A percentile compares a stretch with the other conserved stretches of the same genome.
Evolutionary conservation across 1,140 invertebrate species (phyloP).

Genomic region (Triops cancriformis): DNA sequence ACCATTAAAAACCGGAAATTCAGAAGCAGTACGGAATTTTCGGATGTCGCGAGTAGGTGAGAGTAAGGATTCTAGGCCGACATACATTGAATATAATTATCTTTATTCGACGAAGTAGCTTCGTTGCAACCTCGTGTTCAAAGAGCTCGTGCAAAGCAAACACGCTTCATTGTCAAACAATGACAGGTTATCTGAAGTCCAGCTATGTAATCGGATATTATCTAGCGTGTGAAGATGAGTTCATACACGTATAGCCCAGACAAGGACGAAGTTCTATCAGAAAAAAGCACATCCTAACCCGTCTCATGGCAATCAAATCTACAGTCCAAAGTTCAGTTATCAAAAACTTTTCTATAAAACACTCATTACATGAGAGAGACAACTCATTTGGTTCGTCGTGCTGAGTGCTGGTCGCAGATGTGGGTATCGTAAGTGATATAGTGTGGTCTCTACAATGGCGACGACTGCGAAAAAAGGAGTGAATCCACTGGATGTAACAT

Average conservation of each 20-base stretch:
- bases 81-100: no score
- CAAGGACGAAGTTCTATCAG: background rate
- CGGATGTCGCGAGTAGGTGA: no score
- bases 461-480: conserved; percentile 18
- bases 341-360: background rate
- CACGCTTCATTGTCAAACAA: no score
- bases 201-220: background rate
- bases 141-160: no score
- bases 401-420: background rate
- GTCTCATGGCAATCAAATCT: background rate
- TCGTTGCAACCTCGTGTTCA: no score
- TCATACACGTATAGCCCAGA: background rate
- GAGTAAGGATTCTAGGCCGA: no score
- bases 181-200: no score
- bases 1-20: no score
- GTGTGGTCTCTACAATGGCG: background rate
- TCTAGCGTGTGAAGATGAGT: background rate
- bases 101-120: no score
- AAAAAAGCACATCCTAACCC: background rate
- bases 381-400: background rate
- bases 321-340: background rate
- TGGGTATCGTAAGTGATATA: background rate
- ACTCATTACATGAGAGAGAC: background rate
- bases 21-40: no score
- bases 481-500: conserved; percentile 45